Base-by-base conservation (phyloP, 2,113 vertebrate species). In the Lichenostomus cassidix region DNA sequence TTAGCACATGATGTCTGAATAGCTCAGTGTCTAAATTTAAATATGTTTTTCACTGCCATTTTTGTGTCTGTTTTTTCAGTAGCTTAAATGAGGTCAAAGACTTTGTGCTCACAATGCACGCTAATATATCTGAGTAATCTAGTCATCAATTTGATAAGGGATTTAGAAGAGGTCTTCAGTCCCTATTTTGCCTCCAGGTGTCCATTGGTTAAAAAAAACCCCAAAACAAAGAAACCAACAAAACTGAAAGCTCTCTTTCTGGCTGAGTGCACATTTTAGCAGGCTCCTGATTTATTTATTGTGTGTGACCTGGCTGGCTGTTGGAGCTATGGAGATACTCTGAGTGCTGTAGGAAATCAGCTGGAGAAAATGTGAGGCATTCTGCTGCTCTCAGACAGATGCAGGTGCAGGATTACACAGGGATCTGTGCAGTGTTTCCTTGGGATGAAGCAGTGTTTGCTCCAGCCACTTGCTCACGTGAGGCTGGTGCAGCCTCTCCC, bases 51-150 rank as follows among this genome's bases (percentile, higher is more conserved):
- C 84, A 41, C 27, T 83, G 64, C 67, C 29, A 60, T 90, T 33
- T 86, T 80, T 86, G 27, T 78, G n/a, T 56, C n/a, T 92, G 59
- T 64, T 85, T 91, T 85, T 81, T n/a, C 71, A 86, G 70, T 44
- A 80, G 71, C 67, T 92, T 86, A 92, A 96, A 95, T 74, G 71
- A 91, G 85, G 86, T 94, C 92, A 92, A 81, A 93, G 79, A 47
- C 71, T 86, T 60, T 35, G 33, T 59, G 56, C 56, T 63, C 70
- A 22, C n/a, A 52, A 11, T 25, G 47, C 63, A 80, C 24, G 35
- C 22, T 70, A 59, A 77, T 70, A 39, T 37, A 74, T 81, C 50
- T 29, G 44, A 76, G 35, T 47, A 65, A 87, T 73, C 55, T 53
- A 83, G n/a, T 41, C 59, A 73, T 41, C 63, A 65, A 47, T 83